Evolutionary conservation across 1,140 invertebrate genomes (phyloP), one percentile per base, ranked within the genome.

Genomic region (Drosophila pachea): DNA sequence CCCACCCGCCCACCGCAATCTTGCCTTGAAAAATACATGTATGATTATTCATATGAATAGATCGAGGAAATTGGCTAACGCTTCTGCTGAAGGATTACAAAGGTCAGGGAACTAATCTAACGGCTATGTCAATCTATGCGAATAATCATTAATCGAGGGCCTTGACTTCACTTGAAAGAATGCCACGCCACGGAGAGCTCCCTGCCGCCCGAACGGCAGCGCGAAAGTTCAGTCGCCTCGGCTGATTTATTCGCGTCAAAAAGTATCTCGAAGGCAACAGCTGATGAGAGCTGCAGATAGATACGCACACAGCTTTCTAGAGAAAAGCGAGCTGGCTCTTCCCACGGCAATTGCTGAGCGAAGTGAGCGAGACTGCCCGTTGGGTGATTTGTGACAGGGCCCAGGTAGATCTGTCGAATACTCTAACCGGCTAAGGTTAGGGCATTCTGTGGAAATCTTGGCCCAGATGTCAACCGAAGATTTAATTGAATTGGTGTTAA

Each of bases 401-500:
- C 1, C 22, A 22, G 22, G 22, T 22, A 22, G 22, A 22, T 22
- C 22, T 22, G 1, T 22, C 22, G 22, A 49, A 65, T 56, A 35
- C 52, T 40, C 29, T 16, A 11, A 22, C 22, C 3, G 0, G n/a
- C 22, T n/a, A 38, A 68, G 36, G 69, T 61, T 22, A 71, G 78
- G 43, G 74, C 59, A 82, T 74, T 8, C 22, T 22, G 22, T 22
- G 22, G 22, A 22, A 22, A 22, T 22, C 22, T 83, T 75, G 78
- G 72, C 8, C 8, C 69, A 76, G 79, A 79, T 84, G 81, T 84
- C 81, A 86, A 81, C 81, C 22, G 22, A 61, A 55, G 63, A 74
- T 86, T 81, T 78, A 78, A 83, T 83, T 84, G 81, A 79, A 81
- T 42, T 14, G 73, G 72, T 76, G 79, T 75, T 83, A 78, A 83